Evolutionary conservation across 2,888 invertebrate species (phyloP).

Genomic region (Protophormia terraenovae): DNA sequence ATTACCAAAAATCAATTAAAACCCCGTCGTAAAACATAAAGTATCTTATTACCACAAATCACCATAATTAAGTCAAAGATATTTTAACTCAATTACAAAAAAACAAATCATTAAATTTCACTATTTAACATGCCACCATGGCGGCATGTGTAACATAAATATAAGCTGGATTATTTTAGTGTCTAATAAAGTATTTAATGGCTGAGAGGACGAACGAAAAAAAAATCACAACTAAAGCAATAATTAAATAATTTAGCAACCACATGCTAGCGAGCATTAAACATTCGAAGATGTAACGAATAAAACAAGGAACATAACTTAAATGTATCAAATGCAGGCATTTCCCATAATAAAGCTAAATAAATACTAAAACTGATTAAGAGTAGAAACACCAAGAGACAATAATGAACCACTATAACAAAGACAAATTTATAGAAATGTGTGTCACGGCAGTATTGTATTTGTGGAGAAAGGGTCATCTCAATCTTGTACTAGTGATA

Average conservation of each 20-base stretch:
- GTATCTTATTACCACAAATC: not conserved
- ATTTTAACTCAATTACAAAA: not conserved
- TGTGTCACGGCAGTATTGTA: slow-evolving; percentile 2
- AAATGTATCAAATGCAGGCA: not conserved
- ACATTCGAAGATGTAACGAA: not conserved
- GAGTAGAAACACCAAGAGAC: not conserved
- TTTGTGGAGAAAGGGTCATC: not conserved
- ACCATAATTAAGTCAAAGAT: not conserved
- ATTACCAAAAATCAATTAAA: not conserved
- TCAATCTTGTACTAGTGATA: not conserved
- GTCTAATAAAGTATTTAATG: not conserved
- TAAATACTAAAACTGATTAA: not conserved
- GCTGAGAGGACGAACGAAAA: not conserved
- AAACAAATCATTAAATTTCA: not conserved
- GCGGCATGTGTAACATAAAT: not conserved
- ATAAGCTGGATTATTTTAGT: not conserved
- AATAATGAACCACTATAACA: not conserved
- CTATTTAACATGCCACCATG: not conserved
- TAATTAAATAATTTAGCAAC: not conserved
- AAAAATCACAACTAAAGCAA: not conserved
- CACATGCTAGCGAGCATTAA: not conserved
- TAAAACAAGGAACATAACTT: not conserved
- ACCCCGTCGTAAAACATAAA: not conserved
- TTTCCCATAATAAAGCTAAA: not conserved
- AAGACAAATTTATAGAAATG: not conserved